Evolutionary conservation across 2,797 vertebrate species (phyloP).

Genomic region (Pseudotriccus pelzelni): DNA sequence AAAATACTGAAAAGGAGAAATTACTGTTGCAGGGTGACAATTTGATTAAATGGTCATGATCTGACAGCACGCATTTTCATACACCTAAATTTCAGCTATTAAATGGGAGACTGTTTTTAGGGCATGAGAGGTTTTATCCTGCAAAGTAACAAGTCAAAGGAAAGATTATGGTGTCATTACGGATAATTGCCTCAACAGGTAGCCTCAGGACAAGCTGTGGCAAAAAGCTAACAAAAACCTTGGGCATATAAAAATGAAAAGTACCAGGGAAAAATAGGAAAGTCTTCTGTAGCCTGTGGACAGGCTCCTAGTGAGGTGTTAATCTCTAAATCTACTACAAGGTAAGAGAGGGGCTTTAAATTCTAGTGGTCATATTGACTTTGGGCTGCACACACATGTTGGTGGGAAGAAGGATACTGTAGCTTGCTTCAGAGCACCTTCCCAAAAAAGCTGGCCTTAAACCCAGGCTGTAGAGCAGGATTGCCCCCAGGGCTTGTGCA

Average conservation of each 20-base stretch:
- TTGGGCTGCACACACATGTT: not conserved
- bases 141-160: not conserved
- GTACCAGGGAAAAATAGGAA: not conserved
- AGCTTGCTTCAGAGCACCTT: not conserved
- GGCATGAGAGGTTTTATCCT: not conserved
- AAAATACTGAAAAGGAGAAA: not conserved
- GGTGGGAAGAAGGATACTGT: not conserved
- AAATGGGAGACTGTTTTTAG: not conserved
- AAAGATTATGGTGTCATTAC: not conserved
- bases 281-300: not conserved
- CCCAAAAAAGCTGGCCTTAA: not conserved
- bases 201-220: not conserved
- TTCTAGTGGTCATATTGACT: not conserved
- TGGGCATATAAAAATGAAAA: not conserved
- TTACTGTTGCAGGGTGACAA: not conserved
- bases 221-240: not conserved
- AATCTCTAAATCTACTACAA: not conserved
- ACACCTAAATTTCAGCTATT: not conserved
- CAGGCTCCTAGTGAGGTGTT: not conserved
- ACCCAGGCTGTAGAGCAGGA: not conserved
- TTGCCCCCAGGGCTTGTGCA: not conserved
- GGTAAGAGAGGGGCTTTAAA: not conserved
- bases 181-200: not conserved
- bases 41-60: not conserved
- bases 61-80: not conserved